Percentiles rank a stretch among this genome's conserved stretches.
Evolutionary conservation across 1,140 invertebrate species (phyloP).

Genomic region (Phymorhynchus buccinoides): DNA sequence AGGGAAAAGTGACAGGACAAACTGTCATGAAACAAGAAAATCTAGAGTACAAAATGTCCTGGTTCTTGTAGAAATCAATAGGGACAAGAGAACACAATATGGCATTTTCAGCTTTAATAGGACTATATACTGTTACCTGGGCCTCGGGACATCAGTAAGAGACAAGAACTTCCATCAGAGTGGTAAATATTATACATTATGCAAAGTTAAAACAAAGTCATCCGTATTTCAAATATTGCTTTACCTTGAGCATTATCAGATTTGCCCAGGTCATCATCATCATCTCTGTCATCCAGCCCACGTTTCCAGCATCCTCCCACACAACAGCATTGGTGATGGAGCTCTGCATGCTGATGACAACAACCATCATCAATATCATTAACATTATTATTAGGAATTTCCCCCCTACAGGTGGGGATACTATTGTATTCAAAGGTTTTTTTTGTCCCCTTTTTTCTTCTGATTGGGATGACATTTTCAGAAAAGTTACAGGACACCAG

Average conservation of each 20-base stretch:
- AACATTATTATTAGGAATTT: background rate
- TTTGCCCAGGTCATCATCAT: background rate
- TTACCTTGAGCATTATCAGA: background rate
- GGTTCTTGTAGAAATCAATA: too few species aligned
- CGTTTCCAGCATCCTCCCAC: constrained; percentile 41
- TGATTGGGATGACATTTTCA: background rate
- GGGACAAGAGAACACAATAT: too few species aligned
- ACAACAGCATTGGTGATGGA: constrained; percentile 54
- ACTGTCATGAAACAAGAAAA: too few species aligned
- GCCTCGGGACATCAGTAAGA: too few species aligned
- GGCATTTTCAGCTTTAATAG: too few species aligned
- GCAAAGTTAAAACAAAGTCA: background rate
- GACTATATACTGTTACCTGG: too few species aligned
- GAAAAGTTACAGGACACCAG: background rate
- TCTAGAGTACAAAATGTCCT: too few species aligned
- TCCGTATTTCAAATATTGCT: background rate
- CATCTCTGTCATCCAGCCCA: background rate
- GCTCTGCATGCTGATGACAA: constrained; percentile 28
- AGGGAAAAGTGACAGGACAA: too few species aligned
- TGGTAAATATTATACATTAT: too few species aligned
- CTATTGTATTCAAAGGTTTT: too few species aligned
- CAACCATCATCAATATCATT: background rate
- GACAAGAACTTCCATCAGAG: too few species aligned
- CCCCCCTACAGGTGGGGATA: background rate
- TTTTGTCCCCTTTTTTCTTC: too few species aligned